These are phyloP conservation scores for Pluvianellus socialis DNA, from an alignment of 2,113 vertebrate species.

Conservation along the genomic window DNA sequence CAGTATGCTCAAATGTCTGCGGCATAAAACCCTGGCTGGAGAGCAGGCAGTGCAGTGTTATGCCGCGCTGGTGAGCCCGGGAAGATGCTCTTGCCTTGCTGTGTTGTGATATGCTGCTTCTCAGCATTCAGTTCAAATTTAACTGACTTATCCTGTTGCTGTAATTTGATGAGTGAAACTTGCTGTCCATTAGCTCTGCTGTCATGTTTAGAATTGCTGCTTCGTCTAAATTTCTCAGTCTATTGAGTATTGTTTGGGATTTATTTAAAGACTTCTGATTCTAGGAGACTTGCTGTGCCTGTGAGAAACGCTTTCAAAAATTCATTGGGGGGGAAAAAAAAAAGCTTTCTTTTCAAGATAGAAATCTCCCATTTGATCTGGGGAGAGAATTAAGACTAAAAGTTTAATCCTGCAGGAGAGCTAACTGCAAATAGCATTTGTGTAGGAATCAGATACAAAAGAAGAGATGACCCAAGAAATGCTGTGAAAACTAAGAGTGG, in stretches of 20 bases:
- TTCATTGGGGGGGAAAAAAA: background rate
- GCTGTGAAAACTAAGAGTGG: slow-evolving; percentile 4
- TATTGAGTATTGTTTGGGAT: slow-evolving; percentile 27
- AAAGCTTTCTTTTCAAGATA: slow-evolving; percentile 13
- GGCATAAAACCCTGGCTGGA: background rate
- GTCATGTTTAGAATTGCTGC: slow-evolving; percentile 14
- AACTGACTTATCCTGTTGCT: slow-evolving; percentile 17
- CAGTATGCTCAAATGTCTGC: background rate
- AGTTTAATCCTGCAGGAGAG: slow-evolving; percentile 52
- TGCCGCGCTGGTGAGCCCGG: background rate
- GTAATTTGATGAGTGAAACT: slow-evolving; percentile 45
- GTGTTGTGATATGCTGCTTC: background rate
- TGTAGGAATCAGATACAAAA: slow-evolving; percentile 44
- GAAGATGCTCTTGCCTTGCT: background rate
- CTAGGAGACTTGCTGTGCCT: slow-evolving; percentile 6
- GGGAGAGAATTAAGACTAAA: slow-evolving; percentile 52
- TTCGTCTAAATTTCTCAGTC: background rate
- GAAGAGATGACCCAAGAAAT: slow-evolving; percentile 39
- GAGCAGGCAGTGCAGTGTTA: background rate
- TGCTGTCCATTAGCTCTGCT: background rate
- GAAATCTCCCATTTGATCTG: slow-evolving; percentile 47
- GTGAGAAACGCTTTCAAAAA: slow-evolving; percentile 8
- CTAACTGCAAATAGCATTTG: slow-evolving; percentile 21
- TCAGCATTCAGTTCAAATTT: slow-evolving; percentile 21
- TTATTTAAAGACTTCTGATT: slow-evolving; percentile 24